Percentiles rank a stretch among this genome's conserved stretches.
phyloP scores from a whole-genome alignment of 2,797 vertebrate genomes.

The Tarsius wallacei region DNA sequence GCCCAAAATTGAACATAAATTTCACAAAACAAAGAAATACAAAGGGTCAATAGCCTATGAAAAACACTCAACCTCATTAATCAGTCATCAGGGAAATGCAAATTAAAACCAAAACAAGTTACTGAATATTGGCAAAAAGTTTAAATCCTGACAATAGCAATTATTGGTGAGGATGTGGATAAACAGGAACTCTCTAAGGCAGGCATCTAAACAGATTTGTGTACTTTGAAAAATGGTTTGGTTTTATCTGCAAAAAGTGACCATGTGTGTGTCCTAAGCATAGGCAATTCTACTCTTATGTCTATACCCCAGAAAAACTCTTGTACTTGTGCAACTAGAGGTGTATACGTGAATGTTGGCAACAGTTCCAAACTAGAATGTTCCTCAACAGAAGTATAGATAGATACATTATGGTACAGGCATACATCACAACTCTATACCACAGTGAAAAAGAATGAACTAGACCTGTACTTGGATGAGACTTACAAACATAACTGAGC shows the following conservation, averaged over 20 bases:
- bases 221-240: neutral
- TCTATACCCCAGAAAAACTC: neutral
- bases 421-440: neutral
- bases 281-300: neutral
- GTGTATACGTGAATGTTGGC: neutral
- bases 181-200: neutral
- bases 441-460: neutral
- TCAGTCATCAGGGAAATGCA: neutral
- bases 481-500: neutral
- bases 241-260: neutral
- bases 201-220: neutral
- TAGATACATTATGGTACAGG: neutral
- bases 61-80: neutral
- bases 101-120: constrained; percentile 37
- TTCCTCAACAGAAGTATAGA: neutral
- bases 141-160: neutral
- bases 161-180: neutral
- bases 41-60: neutral
- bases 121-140: neutral
- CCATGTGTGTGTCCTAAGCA: neutral
- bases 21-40: neutral
- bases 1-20: neutral
- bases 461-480: neutral
- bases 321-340: neutral
- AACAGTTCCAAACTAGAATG: neutral